These are phyloP conservation scores for Mastacembelus armatus DNA, from an alignment of 2,797 vertebrate genomes.

Conservation along the genomic window DNA sequence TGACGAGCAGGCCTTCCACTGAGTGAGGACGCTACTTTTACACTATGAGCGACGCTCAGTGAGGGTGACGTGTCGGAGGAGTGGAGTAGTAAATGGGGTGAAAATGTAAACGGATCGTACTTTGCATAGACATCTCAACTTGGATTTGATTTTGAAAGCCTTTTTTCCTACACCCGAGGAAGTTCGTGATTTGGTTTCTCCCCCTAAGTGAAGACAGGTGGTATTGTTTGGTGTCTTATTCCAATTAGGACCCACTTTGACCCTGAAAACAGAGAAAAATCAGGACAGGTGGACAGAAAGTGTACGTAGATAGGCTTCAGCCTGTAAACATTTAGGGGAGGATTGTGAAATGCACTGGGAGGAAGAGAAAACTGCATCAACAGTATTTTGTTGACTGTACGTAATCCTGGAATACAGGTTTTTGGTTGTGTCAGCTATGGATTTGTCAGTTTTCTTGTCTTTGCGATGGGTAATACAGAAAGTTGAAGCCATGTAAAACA, in stretches of 20 bases:
- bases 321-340: no score
- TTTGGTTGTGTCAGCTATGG: no score
- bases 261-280: neutral
- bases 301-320: neutral
- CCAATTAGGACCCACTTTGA: neutral
- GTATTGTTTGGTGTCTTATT: no score
- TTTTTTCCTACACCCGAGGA: neutral
- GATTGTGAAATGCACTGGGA: no score
- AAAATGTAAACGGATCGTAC: conserved; percentile 59
- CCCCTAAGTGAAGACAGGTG: neutral
- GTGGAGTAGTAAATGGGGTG: conserved; percentile 28
- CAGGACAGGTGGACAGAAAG: neutral
- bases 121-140: conserved; percentile 5
- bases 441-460: no score
- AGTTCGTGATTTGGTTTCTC: neutral
- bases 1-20: conserved; percentile 62
- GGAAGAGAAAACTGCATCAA: no score
- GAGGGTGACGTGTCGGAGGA: conserved; percentile 18
- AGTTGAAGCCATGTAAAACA: no score
- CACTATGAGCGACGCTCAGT: conserved; percentile 29
- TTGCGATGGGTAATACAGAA: no score
- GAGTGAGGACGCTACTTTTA: conserved; percentile 47
- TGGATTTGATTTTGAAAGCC: neutral
- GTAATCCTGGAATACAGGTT: no score
- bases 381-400: no score